phyloP scores from a whole-genome alignment of 2,797 vertebrate species.

The Scleropages formosus region DNA sequence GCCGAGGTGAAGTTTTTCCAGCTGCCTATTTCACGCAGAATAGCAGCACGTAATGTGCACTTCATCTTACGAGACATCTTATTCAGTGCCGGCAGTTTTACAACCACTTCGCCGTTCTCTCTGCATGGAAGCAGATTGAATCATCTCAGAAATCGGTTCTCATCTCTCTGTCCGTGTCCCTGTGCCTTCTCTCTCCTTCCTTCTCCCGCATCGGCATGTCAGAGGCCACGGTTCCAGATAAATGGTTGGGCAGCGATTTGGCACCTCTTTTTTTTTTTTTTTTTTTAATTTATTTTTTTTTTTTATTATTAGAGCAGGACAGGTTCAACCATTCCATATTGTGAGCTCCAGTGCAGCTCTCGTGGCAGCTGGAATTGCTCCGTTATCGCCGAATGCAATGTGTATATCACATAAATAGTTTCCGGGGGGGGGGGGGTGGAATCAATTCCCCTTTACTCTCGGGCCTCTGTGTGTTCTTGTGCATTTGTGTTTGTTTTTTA shows the following conservation, averaged over 20 bases:
- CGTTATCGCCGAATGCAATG: conserved; percentile 56
- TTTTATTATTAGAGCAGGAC: conserved; percentile 63
- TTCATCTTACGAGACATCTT: neutral
- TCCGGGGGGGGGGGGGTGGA: conserved; percentile 41
- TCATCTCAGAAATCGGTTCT: conserved; percentile 21
- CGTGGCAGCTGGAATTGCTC: conserved; percentile 54
- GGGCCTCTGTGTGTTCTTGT: neutral
- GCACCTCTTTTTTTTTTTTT: conserved; percentile 60
- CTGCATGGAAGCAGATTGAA: conserved; percentile 36
- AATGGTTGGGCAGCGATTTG: conserved; percentile 60
- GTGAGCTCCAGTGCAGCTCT: conserved; percentile 44
- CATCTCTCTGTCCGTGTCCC: conserved; percentile 31
- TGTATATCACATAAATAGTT: conserved; percentile 53
- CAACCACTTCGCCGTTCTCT: conserved; percentile 33
- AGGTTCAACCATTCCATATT: conserved; percentile 50
- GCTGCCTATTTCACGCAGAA: neutral
- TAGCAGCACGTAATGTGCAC: neutral
- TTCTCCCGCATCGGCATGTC: conserved; percentile 44
- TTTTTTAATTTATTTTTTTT: conserved; percentile 58
- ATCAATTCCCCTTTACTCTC: conserved; percentile 41
- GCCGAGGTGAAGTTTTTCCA: neutral
- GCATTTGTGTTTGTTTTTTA: conserved; percentile 5
- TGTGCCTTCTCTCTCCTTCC: conserved; percentile 33
- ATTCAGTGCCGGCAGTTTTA: neutral
- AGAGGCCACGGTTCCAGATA: conserved; percentile 56